Conservation (phyloP, 2,888 invertebrate species). For the Agonopterix alstromeriana region DNA sequence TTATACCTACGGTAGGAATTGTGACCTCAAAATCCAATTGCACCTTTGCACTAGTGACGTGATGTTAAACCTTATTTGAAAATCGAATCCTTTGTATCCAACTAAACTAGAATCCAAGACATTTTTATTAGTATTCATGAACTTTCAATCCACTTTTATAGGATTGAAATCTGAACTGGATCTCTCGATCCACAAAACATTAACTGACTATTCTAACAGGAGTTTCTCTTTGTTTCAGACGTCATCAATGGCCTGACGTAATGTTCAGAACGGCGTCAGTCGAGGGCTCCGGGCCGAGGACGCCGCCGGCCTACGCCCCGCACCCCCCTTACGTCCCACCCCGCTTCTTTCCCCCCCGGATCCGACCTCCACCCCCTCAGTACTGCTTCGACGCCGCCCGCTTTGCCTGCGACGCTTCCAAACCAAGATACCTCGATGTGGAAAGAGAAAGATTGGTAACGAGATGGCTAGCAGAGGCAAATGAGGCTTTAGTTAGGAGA, state of each 20-base stretch:
- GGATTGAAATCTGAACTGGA: no score
- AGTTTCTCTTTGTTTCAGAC: slow-evolving; percentile 37
- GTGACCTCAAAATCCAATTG: no score
- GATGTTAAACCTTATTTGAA: no score
- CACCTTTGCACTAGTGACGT: no score
- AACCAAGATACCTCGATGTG: slow-evolving; percentile 66
- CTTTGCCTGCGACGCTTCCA: slow-evolving; percentile 70
- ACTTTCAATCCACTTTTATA: no score
- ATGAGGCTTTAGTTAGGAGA: slow-evolving; percentile 62
- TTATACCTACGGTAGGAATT: no score
- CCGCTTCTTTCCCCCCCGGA: slow-evolving; percentile 64
- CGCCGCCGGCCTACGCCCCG: slow-evolving; percentile 71
- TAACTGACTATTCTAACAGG: neutral
- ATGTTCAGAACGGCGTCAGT: slow-evolving; percentile 74
- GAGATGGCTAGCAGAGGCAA: slow-evolving; percentile 70
- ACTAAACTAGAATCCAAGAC: no score
- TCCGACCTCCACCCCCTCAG: slow-evolving; percentile 66
- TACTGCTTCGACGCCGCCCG: slow-evolving; percentile 74
- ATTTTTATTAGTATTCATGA: no score
- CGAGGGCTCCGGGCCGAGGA: slow-evolving; percentile 70
- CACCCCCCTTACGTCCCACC: slow-evolving; percentile 64
- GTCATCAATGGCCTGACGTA: slow-evolving; percentile 62
- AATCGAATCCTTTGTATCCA: no score
- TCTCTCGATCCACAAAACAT: no score
- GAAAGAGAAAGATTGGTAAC: slow-evolving; percentile 68